Conservation (phyloP, 2,113 vertebrate species). For the Oreochromis spilurus region DNA sequence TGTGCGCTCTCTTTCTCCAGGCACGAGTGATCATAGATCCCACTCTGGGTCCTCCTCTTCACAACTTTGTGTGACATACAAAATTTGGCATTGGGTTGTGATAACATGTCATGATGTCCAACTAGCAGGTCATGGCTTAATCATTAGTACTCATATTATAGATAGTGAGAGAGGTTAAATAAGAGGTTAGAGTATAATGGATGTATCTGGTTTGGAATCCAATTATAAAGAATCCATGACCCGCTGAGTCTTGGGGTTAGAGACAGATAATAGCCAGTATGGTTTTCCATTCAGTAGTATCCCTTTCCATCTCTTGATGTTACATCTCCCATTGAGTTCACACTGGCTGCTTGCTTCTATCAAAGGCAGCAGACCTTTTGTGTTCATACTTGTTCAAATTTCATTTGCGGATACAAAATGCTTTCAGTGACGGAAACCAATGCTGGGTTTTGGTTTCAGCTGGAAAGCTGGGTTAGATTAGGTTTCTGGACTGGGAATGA, state of each 20-base stretch:
- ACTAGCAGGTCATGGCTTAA: constrained; percentile 21
- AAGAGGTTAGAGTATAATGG: not conserved
- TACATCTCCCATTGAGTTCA: not conserved
- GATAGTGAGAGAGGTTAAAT: not conserved
- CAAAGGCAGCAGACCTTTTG: not conserved
- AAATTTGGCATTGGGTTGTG: not conserved
- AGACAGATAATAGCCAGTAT: not conserved
- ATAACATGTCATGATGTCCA: constrained; percentile 1
- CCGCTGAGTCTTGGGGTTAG: not conserved
- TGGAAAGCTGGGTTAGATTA: not conserved
- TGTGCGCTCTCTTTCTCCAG: constrained; percentile 13
- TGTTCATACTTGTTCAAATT: not conserved
- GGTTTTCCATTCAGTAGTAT: not conserved
- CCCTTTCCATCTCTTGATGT: not conserved
- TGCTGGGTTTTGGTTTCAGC: constrained; percentile 21
- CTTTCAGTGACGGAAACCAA: not conserved
- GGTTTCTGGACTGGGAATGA: constrained; percentile 9
- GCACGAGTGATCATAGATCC: not conserved
- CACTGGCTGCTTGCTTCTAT: not conserved
- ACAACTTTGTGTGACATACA: not conserved
- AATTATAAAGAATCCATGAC: constrained; percentile 6
- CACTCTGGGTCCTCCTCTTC: not conserved
- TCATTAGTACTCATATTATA: not conserved
- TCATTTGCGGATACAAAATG: not conserved
- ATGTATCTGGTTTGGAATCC: not conserved